Evolutionary conservation across 1,140 invertebrate genomes (phyloP), one percentile per base, ranked within the genome.

Genomic region (Drosophila navojoa): DNA sequence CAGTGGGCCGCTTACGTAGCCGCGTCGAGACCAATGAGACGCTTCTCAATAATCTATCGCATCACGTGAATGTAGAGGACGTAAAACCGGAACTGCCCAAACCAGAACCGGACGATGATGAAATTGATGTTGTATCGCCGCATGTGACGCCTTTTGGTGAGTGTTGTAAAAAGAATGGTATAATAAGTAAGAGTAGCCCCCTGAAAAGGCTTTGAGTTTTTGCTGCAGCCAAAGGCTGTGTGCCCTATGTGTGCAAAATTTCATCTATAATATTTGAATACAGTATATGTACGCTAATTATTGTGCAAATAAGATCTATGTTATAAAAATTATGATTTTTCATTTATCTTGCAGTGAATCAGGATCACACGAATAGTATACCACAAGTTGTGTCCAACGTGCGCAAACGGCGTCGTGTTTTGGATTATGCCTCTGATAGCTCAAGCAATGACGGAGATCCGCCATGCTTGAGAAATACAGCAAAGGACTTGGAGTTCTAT

Each of bases 401-500:
- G 6, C 93, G 93, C 57, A 94, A 90, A 44, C 78, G 93, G 52
- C 93, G 93, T 74, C 93, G 94, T 64, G 93, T 95, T 50, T 86
- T 96, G 53, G 95, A 96, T 82, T 96, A 95, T 91, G 95, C 94
- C 2, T 92, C 93, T 4, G 93, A 93, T 69, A 96, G 95, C 92
- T 96, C 96, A 27, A 95, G 95, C 13, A 95, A 96, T 54, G 95
- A 95, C 91, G 96, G 96, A 80, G 94, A 94, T 91, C 92, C 94
- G 4, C 93, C 94, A 2, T 93, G 94, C 10, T 93, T 95, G 5
- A 94, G 93, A 22, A 95, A 95, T 70, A 94, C 95, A 0, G 94
- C 95, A 90, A 92, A 93, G 75, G 94, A 94, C 76, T 92, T 93
- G 53, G 95, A 95, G 77, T 93, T 94, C 16, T 96, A 96, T 76